Percentiles rank a stretch among this genome's conserved stretches.
Evolutionary conservation across 2,888 invertebrate species (phyloP).

Genomic region (Vesta saturnalis): DNA sequence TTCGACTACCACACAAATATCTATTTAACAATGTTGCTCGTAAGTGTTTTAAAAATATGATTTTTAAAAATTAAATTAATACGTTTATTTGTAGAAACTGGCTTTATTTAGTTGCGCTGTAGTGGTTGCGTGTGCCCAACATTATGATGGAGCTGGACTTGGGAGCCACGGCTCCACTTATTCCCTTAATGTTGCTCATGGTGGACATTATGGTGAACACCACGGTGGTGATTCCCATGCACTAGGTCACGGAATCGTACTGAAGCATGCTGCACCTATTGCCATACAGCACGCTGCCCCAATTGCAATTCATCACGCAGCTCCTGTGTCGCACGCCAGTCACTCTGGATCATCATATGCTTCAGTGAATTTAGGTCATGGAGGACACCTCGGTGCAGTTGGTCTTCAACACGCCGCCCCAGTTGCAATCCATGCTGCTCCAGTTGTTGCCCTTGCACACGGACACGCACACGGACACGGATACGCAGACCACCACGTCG

Average conservation of each 20-base stretch:
- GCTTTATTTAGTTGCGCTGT: background rate
- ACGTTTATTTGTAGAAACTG: background rate
- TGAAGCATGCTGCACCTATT: background rate
- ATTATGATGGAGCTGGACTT: background rate
- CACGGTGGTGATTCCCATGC: background rate
- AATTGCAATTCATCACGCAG: too few relatives aligned
- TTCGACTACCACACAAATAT: constrained; percentile 2
- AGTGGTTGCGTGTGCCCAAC: background rate
- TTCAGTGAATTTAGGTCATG: background rate
- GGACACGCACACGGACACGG: background rate
- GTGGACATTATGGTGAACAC: background rate
- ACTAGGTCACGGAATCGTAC: background rate
- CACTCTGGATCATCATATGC: background rate
- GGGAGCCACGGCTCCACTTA: background rate
- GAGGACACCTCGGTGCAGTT: background rate
- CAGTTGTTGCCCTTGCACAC: background rate
- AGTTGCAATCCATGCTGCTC: background rate
- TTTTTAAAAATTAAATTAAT: background rate
- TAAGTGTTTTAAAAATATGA: background rate
- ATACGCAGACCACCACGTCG: background rate
- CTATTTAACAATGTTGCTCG: background rate
- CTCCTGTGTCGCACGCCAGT: too few relatives aligned
- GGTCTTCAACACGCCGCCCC: background rate
- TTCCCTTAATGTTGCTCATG: background rate
- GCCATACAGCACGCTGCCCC: background rate